Conservation (phyloP, 2,797 vertebrate species). For the Xenopus petersii region DNA sequence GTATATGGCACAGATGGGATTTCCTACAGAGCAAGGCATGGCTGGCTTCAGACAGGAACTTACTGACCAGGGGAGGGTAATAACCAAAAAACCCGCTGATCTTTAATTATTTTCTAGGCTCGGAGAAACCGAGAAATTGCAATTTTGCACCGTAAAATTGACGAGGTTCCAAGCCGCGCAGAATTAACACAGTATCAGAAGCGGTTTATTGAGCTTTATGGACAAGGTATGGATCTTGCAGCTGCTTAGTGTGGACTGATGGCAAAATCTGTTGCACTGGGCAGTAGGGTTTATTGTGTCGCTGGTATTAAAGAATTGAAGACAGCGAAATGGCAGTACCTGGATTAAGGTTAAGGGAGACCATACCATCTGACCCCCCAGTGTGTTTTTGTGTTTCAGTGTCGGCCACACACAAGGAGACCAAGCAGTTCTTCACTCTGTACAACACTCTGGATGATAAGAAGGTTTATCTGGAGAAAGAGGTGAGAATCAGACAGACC, state of each 20-base stretch:
- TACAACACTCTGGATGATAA: conserved; percentile 98
- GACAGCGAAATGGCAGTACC: too few species aligned
- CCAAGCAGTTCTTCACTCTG: conserved; percentile 97
- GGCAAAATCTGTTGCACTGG: too few species aligned
- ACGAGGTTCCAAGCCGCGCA: conserved; percentile 92
- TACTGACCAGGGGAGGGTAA: too few species aligned
- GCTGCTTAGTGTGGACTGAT: too few species aligned
- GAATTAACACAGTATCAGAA: conserved; percentile 98
- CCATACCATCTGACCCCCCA: background rate
- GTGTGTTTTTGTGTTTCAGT: conserved; percentile 66
- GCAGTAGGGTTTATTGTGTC: too few species aligned
- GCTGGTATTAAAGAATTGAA: too few species aligned
- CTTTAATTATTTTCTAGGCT: conserved; percentile 67
- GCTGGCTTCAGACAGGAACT: too few species aligned
- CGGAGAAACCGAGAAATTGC: conserved; percentile 95
- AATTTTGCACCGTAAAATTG: conserved; percentile 92
- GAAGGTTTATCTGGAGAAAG: conserved; percentile 96
- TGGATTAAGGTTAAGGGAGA: too few species aligned
- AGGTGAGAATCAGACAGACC: conserved; percentile 68
- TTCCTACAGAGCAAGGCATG: too few species aligned
- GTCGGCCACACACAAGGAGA: conserved; percentile 96
- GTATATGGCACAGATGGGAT: too few species aligned
- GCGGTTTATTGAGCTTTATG: conserved; percentile 96
- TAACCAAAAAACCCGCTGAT: too few species aligned
- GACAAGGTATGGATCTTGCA: conserved; percentile 74